phyloP scores from a whole-genome alignment of 2,888 invertebrate genomes.

The Melieria picta region DNA sequence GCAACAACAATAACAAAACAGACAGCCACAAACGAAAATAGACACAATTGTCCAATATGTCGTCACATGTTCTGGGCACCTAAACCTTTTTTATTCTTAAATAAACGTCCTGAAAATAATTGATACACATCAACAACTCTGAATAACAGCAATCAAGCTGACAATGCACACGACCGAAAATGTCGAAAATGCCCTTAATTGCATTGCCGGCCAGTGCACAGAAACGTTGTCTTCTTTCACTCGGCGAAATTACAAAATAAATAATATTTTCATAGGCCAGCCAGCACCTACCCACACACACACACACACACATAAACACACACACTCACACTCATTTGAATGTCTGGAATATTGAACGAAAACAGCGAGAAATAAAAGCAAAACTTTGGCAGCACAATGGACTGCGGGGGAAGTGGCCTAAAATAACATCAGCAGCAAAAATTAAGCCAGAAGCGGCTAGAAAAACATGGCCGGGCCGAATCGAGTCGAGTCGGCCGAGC shows the following conservation, averaged over 20 bases:
- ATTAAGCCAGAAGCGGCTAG: constrained; percentile 37
- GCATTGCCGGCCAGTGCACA: constrained; percentile 53
- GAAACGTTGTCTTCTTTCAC: constrained; percentile 9
- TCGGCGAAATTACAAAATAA: constrained; percentile 46
- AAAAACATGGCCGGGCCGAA: constrained; percentile 53
- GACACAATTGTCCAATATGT: constrained; percentile 19
- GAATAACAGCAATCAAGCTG: neutral
- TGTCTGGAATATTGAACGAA: neutral
- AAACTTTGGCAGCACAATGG: constrained; percentile 1
- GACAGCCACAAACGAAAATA: too few relatives aligned
- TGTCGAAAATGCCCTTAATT: constrained; percentile 47
- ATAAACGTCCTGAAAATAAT: constrained; percentile 45
- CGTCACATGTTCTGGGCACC: neutral
- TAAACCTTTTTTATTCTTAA: neutral
- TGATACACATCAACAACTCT: constrained; percentile 40
- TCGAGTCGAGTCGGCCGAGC: neutral
- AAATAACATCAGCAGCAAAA: constrained; percentile 49
- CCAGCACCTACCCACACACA: constrained; percentile 21
- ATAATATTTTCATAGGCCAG: constrained; percentile 56
- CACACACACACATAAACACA: constrained; percentile 27
- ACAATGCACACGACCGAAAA: neutral
- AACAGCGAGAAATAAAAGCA: constrained; percentile 5
- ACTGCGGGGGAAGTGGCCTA: constrained; percentile 46
- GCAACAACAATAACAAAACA: too few relatives aligned
- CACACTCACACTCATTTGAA: constrained; percentile 9